Base-by-base conservation (phyloP, 2,797 vertebrate genomes). In the Agapornis canus region DNA sequence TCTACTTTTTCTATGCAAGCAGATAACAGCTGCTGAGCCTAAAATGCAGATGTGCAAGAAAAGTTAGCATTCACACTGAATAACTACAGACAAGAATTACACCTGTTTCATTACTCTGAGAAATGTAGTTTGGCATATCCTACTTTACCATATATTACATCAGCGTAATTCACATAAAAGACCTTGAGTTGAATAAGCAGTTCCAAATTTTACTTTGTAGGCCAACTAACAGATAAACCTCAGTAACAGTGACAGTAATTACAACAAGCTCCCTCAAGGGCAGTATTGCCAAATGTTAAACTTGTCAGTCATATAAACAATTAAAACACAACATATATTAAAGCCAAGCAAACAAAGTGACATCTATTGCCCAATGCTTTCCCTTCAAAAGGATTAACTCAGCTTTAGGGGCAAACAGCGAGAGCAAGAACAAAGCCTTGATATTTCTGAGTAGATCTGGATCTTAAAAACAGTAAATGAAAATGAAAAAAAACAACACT, bases 1-100 rank as follows among this genome's bases (percentile, higher is more conserved):
- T 99, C 99, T 90, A 99, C 98, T 98, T 99, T 99, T 97, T 99
- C 99, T 98, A 99, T 96, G 95, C 99, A 99, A 69, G 99, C 99
- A 57, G 98, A 99, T 89, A 99, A 98, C 95, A 99, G 97, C 94
- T 99, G 99, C 97, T 99, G 99, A 92, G 99, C 99, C 99, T 99
- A 96, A 89, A 98, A 96, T 39, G 49, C 65, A 32, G 84, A 95
- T 42, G 4, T 68, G 29, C 45, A 64, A 94, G 69, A 26, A 40
- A 91, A 96, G 65, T 95, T 54, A 97, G 23, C 16, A 66, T 25
- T n/a, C 47, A 76, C 0, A 0, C 0, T 45, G 26, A 72, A 3
- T 31, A 71, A 70, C 45, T 32, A 39, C 40, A 80, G 32, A 56
- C 20, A 51, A 59, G 22, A 82, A 83, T 32, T 57, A 81, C 17